Evolutionary conservation across 2,888 invertebrate species (phyloP), one percentile per base, ranked within the genome.

Genomic region (Mongoloraphidia duomilia): DNA sequence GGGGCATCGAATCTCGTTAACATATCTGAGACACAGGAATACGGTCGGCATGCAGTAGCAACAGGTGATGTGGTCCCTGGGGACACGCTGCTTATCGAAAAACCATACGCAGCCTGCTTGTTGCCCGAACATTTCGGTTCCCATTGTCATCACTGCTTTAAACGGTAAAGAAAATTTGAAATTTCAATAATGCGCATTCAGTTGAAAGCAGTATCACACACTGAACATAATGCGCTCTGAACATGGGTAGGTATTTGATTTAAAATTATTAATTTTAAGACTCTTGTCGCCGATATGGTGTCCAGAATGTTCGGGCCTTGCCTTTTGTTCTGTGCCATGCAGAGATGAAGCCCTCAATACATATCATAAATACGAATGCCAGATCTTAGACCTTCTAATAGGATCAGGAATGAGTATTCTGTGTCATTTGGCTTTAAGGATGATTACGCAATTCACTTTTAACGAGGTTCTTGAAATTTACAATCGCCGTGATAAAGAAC

Each of bases 71-170:
- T 85, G 37, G 69, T 70, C 53, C 76, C 84, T 0, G 89, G 89
- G 0, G 85, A 88, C 60, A 75, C 79, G 0, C 64, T 91, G 11
- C 70, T 85, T 1, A 74, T 76, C 2, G 89, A 90, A 63, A 67
- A 71, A 35, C 84, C 90, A 0, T 79, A 80, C 56, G 84, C 82
- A 0, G 79, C 86, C 0, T 84, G 82, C 57, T 70, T 90, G 1
- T 65, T 84, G 11, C 77, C 84, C 0, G 81, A 81, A 55, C 80
- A 73, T 63, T 84, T 79, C 61, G 87, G 88, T 2, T 80, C 83
- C 2, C 84, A 88, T 62, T 90, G 90, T 60, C 78, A 84, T 53
- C 78, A 88, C 62, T 90, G 90, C 61, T 86, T 87, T 57, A 72
- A 73, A 59, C 78, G 84, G 86, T 85, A 57, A 53, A 49, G 26